Evolutionary conservation across 1,140 invertebrate genomes (phyloP), one percentile per base, ranked within the genome.

Genomic region (Laodelphax striatellus): DNA sequence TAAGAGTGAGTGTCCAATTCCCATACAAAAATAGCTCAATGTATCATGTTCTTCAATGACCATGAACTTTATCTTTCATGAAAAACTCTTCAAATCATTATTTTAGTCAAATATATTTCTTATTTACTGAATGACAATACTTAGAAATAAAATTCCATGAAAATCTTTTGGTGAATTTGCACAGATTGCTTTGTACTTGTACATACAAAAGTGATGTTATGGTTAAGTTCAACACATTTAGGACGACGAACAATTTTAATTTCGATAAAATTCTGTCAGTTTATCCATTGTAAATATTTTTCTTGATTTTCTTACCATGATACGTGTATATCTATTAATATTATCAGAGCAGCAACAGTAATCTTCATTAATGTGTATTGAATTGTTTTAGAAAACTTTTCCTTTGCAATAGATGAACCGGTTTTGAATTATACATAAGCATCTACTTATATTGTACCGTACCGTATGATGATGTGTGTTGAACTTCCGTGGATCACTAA

Each of bases 11-110:
- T 59, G 57, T 38, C 22, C 22, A 17, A 38, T 24, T 34, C 54
- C 54, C 22, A 34, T 55, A 55, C 54, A 55, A 31, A 38, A 53
- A 60, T 60, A 60, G 59, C 59, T 60, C 59, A 55, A 60, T 60
- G 53, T 60, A 60, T 50, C 34, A 55, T 60, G 52, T 60, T 55
- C 46, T 52, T 22, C n/a, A 17, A 44, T 55, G 55, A 22, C 52
- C 44, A 59, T 50, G 21, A 10, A 19, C 21, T 19, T 50, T 19
- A 60, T 34, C 59, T 52, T 54, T 41, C 50, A n/a, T 31, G 52
- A 10, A 19, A 50, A 50, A 38, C 34, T 38, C 34, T 38, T 38
- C 34, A 50, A 50, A 50, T 17, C 16, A 50, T 50, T 50, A 50
- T 50, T 50, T 50, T 50, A 50, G 16, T 50, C 46, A 19, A 9